Evolutionary conservation across 64 coral and sea anemone species (phyloP).

Genomic region (Dendrophyllia cribrosa): DNA sequence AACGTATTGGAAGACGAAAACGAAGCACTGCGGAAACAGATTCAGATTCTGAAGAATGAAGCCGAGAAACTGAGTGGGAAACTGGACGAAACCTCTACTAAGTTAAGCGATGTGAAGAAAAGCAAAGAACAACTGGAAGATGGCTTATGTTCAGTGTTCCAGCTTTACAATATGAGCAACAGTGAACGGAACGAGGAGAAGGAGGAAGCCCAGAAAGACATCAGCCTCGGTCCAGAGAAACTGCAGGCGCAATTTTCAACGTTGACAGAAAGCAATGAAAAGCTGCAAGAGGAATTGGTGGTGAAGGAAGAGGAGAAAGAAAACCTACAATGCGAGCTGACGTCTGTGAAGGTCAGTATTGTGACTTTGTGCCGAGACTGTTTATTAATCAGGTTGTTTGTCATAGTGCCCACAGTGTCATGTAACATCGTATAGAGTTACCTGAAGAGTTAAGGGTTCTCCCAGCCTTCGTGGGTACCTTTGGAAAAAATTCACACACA

Average conservation of each 20-base stretch:
- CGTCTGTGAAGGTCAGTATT: conserved; percentile 69
- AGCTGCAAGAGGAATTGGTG: conserved; percentile 56
- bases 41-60: conserved; percentile 46
- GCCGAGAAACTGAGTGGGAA: conserved; percentile 54
- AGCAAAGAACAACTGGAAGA: conserved; percentile 72
- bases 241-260: conserved; percentile 49
- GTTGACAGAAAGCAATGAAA: conserved; percentile 68
- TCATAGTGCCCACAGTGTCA: no score
- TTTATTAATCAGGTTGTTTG: not conserved
- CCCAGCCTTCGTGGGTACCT: no score
- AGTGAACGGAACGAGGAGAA: not conserved
- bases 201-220: not conserved
- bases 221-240: not conserved
- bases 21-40: conserved; percentile 53
- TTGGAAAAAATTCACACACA: no score
- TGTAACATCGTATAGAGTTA: no score
- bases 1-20: conserved; percentile 59
- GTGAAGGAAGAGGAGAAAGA: conserved; percentile 56
- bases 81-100: conserved; percentile 44
- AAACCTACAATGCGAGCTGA: conserved; percentile 54
- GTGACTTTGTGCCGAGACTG: not conserved
- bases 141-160: conserved; percentile 86
- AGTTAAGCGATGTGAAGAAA: conserved; percentile 45
- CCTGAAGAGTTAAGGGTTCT: no score
- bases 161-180: conserved; percentile 81